Percentiles rank a stretch among this genome's conserved stretches.
Evolutionary conservation across 2,888 invertebrate genomes (phyloP).

Genomic region (Amphipoea oculea): DNA sequence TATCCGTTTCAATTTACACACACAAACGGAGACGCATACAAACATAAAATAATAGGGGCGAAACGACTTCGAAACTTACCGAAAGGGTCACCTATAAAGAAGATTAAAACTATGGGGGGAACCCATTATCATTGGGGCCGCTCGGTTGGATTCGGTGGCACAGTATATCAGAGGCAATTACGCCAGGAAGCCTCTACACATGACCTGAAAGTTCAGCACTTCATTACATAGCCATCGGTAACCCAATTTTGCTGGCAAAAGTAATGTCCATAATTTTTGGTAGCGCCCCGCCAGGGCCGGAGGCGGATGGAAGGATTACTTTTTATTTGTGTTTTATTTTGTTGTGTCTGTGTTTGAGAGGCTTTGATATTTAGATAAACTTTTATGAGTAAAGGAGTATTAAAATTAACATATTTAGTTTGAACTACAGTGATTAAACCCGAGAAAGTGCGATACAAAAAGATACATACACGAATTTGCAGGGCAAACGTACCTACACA

Average conservation of each 20-base stretch:
- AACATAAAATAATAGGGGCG: conserved; percentile 74
- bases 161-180: conserved; percentile 85
- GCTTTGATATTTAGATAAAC: neutral
- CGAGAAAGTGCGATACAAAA: too few species aligned
- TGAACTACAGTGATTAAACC: neutral
- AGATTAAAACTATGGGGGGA: conserved; percentile 86
- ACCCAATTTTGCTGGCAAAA: conserved; percentile 77
- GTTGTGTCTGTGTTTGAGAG: neutral
- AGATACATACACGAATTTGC: neutral
- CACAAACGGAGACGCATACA: conserved; percentile 54
- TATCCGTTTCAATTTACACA: conserved; percentile 62
- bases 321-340: conserved; percentile 1
- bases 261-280: conserved; percentile 76
- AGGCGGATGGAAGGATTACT: neutral
- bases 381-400: neutral
- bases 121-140: conserved; percentile 78
- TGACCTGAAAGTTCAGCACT: conserved; percentile 88
- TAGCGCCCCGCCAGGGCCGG: conserved; percentile 52
- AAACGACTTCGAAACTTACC: conserved; percentile 75
- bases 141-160: conserved; percentile 75
- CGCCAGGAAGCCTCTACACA: conserved; percentile 78
- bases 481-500: neutral
- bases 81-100: conserved; percentile 85
- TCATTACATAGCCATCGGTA: conserved; percentile 84
- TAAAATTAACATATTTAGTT: neutral